phyloP scores from a whole-genome alignment of 1,140 invertebrate genomes.

The Semibalanus balanoides region DNA sequence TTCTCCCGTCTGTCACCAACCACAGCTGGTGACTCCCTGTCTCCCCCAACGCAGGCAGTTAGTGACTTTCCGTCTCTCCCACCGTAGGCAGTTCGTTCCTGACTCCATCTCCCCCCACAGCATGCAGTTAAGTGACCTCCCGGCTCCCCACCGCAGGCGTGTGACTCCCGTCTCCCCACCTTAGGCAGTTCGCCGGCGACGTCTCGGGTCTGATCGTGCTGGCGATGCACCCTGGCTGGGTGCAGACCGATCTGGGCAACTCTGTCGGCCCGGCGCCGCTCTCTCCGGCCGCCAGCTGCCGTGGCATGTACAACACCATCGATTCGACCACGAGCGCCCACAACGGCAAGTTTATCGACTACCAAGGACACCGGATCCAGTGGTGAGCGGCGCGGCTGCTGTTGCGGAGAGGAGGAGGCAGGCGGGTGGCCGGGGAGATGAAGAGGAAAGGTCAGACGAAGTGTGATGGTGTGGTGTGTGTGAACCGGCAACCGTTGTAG shows the following conservation, averaged over 20 bases:
- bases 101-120: too few relatives aligned
- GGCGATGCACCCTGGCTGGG: constrained; percentile 11
- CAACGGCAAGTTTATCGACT: constrained; percentile 2
- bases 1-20: too few relatives aligned
- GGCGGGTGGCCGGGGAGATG: too few relatives aligned
- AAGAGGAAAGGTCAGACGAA: too few relatives aligned
- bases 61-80: too few relatives aligned
- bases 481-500: too few relatives aligned
- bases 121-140: too few relatives aligned
- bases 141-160: background rate
- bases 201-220: background rate
- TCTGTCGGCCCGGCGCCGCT: constrained; percentile 6
- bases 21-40: too few relatives aligned
- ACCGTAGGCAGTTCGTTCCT: too few relatives aligned
- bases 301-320: background rate
- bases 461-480: too few relatives aligned
- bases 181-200: constrained; percentile 5
- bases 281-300: constrained; percentile 6
- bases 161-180: background rate
- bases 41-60: too few relatives aligned
- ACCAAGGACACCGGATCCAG: background rate
- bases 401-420: too few relatives aligned
- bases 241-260: constrained; percentile 11
- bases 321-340: background rate
- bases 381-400: background rate